phyloP scores from a whole-genome alignment of 1,140 invertebrate species.

The Cyrtorhinus lividipennis region DNA sequence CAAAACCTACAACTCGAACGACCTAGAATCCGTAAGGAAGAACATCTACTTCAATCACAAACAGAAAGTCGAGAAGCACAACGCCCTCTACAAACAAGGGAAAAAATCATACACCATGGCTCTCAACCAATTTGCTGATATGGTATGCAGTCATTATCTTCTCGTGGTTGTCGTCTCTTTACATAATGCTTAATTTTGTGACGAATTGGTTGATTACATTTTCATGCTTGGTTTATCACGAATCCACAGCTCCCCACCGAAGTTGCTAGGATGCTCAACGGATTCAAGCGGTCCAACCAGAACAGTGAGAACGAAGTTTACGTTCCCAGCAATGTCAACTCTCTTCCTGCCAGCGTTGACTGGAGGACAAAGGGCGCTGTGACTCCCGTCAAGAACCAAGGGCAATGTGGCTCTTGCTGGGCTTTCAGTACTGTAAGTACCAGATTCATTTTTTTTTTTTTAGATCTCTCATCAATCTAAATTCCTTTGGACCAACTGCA shows the following conservation, averaged over 20 bases:
- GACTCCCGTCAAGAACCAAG: constrained; percentile 86
- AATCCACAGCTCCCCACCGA: neutral
- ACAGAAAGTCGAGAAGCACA: constrained; percentile 71
- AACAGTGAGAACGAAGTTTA: neutral
- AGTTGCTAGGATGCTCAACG: neutral
- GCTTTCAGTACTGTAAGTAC: constrained; percentile 41
- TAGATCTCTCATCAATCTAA: too few species aligned
- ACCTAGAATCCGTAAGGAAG: constrained; percentile 67
- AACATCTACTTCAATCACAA: constrained; percentile 81
- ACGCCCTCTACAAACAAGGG: constrained; percentile 51
- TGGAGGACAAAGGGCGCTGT: constrained; percentile 80
- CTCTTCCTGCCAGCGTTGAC: constrained; percentile 36
- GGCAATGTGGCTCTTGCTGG: constrained; percentile 56
- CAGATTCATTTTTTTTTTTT: too few species aligned
- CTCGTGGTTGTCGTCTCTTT: too few species aligned
- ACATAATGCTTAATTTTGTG: too few species aligned
- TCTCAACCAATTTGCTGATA: constrained; percentile 71
- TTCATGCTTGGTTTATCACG: too few species aligned
- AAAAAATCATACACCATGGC: constrained; percentile 46
- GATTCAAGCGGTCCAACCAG: neutral
- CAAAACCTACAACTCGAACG: constrained; percentile 54
- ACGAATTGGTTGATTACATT: too few species aligned
- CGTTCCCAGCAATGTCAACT: neutral
- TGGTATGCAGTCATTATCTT: too few species aligned
- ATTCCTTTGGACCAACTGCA: too few species aligned